Base-by-base conservation (phyloP, 1,140 invertebrate genomes). In the Limonius californicus region DNA sequence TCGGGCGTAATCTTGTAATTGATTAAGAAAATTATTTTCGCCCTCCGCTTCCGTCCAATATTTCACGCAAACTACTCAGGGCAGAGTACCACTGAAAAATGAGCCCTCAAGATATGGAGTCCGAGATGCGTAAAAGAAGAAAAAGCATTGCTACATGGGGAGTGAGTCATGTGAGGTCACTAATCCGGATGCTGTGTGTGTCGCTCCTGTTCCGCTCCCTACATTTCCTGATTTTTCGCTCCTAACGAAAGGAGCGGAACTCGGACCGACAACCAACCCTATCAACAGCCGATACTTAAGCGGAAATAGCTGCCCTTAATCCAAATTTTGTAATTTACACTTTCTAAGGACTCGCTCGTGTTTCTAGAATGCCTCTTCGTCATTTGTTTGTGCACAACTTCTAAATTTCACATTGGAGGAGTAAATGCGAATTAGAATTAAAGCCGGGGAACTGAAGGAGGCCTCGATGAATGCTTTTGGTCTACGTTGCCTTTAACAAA, bases 21-120 rank as follows among this genome's bases (percentile, higher is more conserved):
- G 35, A 39, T 39, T 39, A 39, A 39, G 35, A 39, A 39, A 39
- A 39, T 39, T 39, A 39, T 39, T 39, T 27, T 39, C 35, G n/a
- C 35, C 35, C 35, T 39, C 35, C 35, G 35, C n/a, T 39, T 39
- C 35, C n/a, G 2, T 14, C 35, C 11, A 39, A 39, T 39, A 12
- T 39, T 39, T 39, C 35, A 39, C 35, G n/a, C n/a, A 39, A 39
- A 39, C 35, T 39, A 39, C 11, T 39, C 35, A 2, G 23, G n/a
- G 7, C n/a, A 9, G 11, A 39, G 35, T 39, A 39, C 11, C 8
- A 39, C 8, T 39, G 35, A 39, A 39, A 39, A 39, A 27, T 27
- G 23, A 27, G 23, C 23, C 9, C 23, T 27, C 23, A 27, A 27
- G 23, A 27, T 27, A 27, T 27, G 23, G 23, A 27, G 23, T 27